phyloP scores from a whole-genome alignment of 2,888 invertebrate species.

The Drosophila falleni region DNA sequence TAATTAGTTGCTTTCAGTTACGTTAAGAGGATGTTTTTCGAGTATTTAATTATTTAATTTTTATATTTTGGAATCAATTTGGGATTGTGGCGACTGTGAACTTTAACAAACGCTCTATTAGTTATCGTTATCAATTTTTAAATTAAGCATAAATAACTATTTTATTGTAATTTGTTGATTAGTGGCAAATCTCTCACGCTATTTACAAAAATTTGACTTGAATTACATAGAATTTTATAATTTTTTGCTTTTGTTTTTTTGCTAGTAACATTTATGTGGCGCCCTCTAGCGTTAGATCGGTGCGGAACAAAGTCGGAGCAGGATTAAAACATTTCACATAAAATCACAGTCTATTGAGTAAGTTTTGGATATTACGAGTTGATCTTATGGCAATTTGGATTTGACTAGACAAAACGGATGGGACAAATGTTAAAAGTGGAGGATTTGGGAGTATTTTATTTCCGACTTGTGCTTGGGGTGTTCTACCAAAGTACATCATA shows the following conservation, averaged over 20 bases:
- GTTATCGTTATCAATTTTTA: constrained; percentile 25
- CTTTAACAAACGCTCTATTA: constrained; percentile 64
- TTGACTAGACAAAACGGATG: constrained; percentile 70
- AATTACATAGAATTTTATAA: background rate
- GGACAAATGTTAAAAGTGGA: constrained; percentile 7
- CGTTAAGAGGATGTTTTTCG: constrained; percentile 44
- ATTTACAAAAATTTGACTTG: constrained; percentile 52
- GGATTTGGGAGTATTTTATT: background rate
- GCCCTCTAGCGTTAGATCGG: constrained; percentile 35
- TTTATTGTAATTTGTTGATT: constrained; percentile 34
- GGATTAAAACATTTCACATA: constrained; percentile 44
- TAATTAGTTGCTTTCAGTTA: constrained; percentile 78
- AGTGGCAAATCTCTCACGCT: constrained; percentile 47
- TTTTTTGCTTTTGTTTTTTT: background rate
- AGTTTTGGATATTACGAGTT: constrained; percentile 21
- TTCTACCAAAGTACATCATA: constrained; percentile 73
- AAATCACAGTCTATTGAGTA: constrained; percentile 70
- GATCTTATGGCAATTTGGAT: constrained; percentile 61
- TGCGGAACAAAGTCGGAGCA: constrained; percentile 11
- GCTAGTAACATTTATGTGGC: constrained; percentile 37
- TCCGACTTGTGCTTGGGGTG: constrained; percentile 21
- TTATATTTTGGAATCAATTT: constrained; percentile 24
- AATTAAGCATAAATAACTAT: constrained; percentile 55
- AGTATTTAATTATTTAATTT: constrained; percentile 39
- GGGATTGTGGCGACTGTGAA: constrained; percentile 20